These are phyloP conservation scores for Trinorchestia longiramus DNA, from an alignment of 1,140 invertebrate genomes.

Conservation along the genomic window DNA sequence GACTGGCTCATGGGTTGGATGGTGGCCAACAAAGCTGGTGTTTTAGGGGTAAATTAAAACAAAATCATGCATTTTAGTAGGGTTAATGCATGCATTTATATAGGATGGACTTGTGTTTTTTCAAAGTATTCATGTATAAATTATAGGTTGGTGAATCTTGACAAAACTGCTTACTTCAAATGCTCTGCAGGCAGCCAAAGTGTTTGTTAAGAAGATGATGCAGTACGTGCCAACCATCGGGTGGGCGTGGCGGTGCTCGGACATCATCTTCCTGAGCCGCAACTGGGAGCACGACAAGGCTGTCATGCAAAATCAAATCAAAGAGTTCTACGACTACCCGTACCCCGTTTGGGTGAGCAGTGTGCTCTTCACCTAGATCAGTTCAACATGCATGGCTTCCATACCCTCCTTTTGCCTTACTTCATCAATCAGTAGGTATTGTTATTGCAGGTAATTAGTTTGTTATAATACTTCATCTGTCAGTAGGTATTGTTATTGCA, in stretches of 20 bases:
- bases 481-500: too few species aligned
- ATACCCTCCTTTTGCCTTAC: too few species aligned
- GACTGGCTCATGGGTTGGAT: conserved; percentile 95
- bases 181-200: conserved; percentile 83
- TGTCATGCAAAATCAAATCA: conserved; percentile 84
- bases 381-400: neutral
- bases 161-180: too few species aligned
- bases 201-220: conserved; percentile 93
- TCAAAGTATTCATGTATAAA: too few species aligned
- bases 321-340: conserved; percentile 86
- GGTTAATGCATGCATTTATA: too few species aligned
- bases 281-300: conserved; percentile 87
- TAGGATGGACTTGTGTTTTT: too few species aligned
- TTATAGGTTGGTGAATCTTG: too few species aligned
- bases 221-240: conserved; percentile 93
- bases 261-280: conserved; percentile 92
- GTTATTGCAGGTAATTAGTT: too few species aligned
- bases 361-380: neutral
- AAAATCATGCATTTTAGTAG: neutral
- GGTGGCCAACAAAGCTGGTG: conserved; percentile 80
- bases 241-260: conserved; percentile 94
- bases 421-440: too few species aligned
- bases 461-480: too few species aligned
- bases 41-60: conserved; percentile 80
- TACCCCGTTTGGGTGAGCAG: conserved; percentile 85